These are phyloP conservation scores for Drosophila longiperda DNA, from an alignment of 2,888 invertebrate species.

Conservation along the genomic window DNA sequence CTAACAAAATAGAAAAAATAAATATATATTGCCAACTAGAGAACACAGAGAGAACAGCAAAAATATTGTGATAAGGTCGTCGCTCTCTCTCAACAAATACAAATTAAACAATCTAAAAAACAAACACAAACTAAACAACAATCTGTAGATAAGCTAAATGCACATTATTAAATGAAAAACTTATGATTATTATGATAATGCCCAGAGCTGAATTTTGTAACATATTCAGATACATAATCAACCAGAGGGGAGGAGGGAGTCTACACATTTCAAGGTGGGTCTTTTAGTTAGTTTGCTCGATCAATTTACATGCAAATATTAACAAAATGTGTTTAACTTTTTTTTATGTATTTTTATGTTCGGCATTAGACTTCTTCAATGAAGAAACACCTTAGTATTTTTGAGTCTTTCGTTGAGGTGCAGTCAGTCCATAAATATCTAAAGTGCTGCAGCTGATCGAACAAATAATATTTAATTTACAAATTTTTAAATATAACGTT, in stretches of 20 bases:
- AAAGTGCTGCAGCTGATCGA: background rate
- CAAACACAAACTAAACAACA: slow-evolving; percentile 38
- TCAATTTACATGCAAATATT: slow-evolving; percentile 55
- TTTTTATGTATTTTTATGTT: slow-evolving; percentile 2
- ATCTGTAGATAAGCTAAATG: slow-evolving; percentile 70
- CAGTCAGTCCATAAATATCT: slow-evolving; percentile 11
- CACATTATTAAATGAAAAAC: slow-evolving; percentile 64
- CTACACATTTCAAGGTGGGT: slow-evolving; percentile 27
- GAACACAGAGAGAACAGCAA: slow-evolving; percentile 37
- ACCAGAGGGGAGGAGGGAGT: background rate
- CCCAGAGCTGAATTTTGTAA: slow-evolving; percentile 17
- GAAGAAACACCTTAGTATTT: slow-evolving; percentile 9
- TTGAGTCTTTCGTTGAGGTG: background rate
- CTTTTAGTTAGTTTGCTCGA: slow-evolving; percentile 23
- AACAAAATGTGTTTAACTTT: slow-evolving; percentile 9
- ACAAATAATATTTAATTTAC: slow-evolving; percentile 13
- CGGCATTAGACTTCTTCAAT: background rate
- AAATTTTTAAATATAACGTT: background rate
- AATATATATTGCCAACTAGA: slow-evolving; percentile 24
- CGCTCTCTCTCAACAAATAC: slow-evolving; percentile 66
- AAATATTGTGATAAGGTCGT: slow-evolving; percentile 52
- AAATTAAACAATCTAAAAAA: slow-evolving; percentile 53
- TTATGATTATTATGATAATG: slow-evolving; percentile 47
- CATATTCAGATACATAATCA: slow-evolving; percentile 8
- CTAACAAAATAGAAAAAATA: slow-evolving; percentile 41